Conservation (phyloP, 2,888 invertebrate genomes). For the Tanypteryx hageni region DNA sequence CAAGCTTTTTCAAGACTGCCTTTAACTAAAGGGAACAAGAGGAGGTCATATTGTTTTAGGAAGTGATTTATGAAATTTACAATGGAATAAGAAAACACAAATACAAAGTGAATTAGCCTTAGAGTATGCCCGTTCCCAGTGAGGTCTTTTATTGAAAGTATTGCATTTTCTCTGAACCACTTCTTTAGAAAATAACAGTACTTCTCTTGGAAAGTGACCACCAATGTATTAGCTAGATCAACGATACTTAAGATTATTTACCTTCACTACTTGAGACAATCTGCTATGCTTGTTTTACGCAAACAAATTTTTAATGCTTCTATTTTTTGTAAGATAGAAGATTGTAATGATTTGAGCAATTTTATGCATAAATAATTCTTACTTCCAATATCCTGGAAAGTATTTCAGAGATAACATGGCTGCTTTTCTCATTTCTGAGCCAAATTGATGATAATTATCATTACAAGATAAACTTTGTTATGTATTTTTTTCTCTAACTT, state of each 20-base stretch:
- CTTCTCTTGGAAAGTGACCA: conserved; percentile 61
- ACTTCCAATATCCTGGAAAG: too few relatives aligned
- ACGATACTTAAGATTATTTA: background rate
- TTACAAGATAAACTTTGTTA: too few relatives aligned
- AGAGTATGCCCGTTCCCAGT: conserved; percentile 43
- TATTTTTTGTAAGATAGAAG: too few relatives aligned
- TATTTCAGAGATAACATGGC: too few relatives aligned
- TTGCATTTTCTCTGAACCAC: conserved; percentile 60
- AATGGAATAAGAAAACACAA: conserved; percentile 61
- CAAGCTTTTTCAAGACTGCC: conserved; percentile 64
- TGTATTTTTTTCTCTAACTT: too few relatives aligned
- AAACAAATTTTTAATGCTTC: background rate
- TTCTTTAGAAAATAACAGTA: conserved; percentile 48
- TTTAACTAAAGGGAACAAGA: conserved; percentile 63
- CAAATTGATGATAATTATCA: too few relatives aligned
- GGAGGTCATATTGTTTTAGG: conserved; percentile 62
- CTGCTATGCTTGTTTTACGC: background rate
- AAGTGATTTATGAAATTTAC: conserved; percentile 62
- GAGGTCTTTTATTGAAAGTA: conserved; percentile 59
- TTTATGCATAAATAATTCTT: too few relatives aligned
- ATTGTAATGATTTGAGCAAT: too few relatives aligned
- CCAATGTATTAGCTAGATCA: conserved; percentile 37
- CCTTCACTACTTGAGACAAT: background rate
- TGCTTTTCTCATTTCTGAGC: too few relatives aligned
- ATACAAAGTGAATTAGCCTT: conserved; percentile 61